A percentile compares a stretch with the other conserved stretches of the same genome.
Conservation (phyloP, 1,140 invertebrate species). For the Drosophila yakuba region DNA sequence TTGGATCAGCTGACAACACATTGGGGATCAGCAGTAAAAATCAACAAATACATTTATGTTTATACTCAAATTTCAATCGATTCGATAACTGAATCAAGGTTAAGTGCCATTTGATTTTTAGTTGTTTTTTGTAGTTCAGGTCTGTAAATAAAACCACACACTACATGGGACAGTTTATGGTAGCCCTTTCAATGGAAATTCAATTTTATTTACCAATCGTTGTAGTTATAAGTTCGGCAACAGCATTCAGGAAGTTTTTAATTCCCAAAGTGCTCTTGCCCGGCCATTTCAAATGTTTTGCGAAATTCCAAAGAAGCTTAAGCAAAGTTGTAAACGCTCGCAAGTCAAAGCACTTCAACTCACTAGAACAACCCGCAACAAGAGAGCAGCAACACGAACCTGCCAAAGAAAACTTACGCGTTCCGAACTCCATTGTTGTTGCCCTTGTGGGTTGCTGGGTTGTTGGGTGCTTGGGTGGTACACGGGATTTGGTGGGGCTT, state of each 20-base stretch:
- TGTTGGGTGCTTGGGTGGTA: neutral
- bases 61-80: neutral
- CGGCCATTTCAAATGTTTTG: slow-evolving; percentile 30
- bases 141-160: neutral
- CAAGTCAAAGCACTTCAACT: slow-evolving; percentile 46
- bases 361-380: slow-evolving; percentile 44
- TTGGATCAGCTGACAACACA: slow-evolving; percentile 19
- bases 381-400: slow-evolving; percentile 23
- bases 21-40: slow-evolving; percentile 8
- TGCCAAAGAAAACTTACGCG: slow-evolving; percentile 28
- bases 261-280: slow-evolving; percentile 35
- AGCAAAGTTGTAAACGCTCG: slow-evolving; percentile 54
- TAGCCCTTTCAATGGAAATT: slow-evolving; percentile 9
- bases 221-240: slow-evolving; percentile 27
- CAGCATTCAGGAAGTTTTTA: slow-evolving; percentile 35
- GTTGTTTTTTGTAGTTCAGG: neutral
- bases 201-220: slow-evolving; percentile 21
- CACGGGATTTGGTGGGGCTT: slow-evolving; percentile 26
- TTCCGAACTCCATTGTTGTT: neutral
- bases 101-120: neutral
- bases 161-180: too few species aligned
- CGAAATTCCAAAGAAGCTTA: slow-evolving; percentile 45
- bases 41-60: neutral
- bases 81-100: slow-evolving; percentile 8
- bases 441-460: neutral